Conservation (phyloP, 1,140 invertebrate genomes). For the Drosophila saltans region DNA sequence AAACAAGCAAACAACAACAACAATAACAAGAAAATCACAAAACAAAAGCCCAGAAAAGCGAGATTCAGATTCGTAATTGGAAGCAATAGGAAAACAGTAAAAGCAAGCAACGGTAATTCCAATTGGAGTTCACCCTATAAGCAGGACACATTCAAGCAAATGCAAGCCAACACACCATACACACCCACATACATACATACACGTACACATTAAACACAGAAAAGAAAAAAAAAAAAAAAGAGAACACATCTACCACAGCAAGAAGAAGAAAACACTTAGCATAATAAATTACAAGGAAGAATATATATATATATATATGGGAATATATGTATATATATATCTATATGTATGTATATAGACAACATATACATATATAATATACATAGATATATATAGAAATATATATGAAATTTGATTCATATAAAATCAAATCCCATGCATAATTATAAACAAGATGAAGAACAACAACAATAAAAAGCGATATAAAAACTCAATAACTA, state of each 20-base stretch:
- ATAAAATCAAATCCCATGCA: constrained; percentile 50
- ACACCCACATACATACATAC: constrained; percentile 18
- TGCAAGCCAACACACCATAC: constrained; percentile 4
- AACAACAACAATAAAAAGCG: constrained; percentile 16
- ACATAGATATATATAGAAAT: constrained; percentile 40
- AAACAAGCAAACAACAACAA: constrained; percentile 4
- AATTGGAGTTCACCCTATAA: constrained; percentile 1
- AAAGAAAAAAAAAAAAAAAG: constrained; percentile 21
- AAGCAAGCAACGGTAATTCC: not conserved
- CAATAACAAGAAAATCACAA: constrained; percentile 18
- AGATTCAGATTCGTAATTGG: constrained; percentile 25
- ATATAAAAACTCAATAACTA: constrained; percentile 48
- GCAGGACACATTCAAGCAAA: constrained; percentile 5
- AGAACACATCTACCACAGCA: constrained; percentile 24
- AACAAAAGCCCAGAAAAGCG: constrained; percentile 6
- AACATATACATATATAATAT: constrained; percentile 16
- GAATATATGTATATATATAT: constrained; percentile 15
- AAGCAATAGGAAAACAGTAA: not conserved
- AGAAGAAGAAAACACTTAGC: constrained; percentile 59
- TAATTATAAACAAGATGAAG: constrained; percentile 30
- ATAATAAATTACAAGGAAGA: constrained; percentile 62
- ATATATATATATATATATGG: constrained; percentile 32
- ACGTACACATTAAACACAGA: constrained; percentile 24
- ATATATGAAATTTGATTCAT: constrained; percentile 53
- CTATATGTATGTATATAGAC: constrained; percentile 24